phyloP scores from a whole-genome alignment of 1,140 invertebrate species.

The Hermetia illucens region DNA sequence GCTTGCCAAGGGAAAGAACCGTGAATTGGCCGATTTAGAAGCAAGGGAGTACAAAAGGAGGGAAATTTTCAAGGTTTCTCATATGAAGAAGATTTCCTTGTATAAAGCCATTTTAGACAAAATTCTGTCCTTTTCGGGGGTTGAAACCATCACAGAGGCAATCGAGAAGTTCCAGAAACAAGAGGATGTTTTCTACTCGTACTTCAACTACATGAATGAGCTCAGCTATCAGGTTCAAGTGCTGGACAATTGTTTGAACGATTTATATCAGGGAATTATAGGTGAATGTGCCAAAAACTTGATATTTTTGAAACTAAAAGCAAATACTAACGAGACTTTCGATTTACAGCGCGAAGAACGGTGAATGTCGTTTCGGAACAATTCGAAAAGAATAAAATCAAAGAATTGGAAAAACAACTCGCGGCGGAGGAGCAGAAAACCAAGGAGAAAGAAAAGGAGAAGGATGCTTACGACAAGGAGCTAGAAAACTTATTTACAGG shows the following conservation, averaged over 20 bases:
- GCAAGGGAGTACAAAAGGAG: constrained; percentile 19
- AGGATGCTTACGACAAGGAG: constrained; percentile 4
- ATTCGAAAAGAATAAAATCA: constrained; percentile 7
- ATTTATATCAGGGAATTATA: constrained; percentile 18
- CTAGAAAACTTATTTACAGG: constrained; percentile 6
- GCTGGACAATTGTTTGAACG: constrained; percentile 22
- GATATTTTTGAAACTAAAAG: too few relatives aligned
- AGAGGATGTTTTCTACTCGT: constrained; percentile 23
- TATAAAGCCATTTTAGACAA: constrained; percentile 21
- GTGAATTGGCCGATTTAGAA: constrained; percentile 19
- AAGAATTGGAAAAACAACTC: constrained; percentile 12
- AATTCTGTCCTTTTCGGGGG: constrained; percentile 17
- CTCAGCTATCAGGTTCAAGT: constrained; percentile 23
- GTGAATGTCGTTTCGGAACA: background rate
- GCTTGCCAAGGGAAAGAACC: constrained; percentile 15
- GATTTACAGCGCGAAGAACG: constrained; percentile 13
- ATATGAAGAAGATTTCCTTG: constrained; percentile 20
- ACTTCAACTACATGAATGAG: constrained; percentile 26
- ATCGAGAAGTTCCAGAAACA: constrained; percentile 22
- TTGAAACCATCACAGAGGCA: constrained; percentile 15
- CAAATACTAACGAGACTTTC: constrained; percentile 14
- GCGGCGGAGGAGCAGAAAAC: constrained; percentile 13
- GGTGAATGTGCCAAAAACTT: too few relatives aligned
- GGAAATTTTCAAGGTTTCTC: constrained; percentile 14
- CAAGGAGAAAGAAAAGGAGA: constrained; percentile 10